A percentile compares a stretch with the other conserved stretches of the same genome.
These are phyloP conservation scores for Lamellibrachia luymesi DNA, from an alignment of 1,140 invertebrate species.

Conservation along the genomic window DNA sequence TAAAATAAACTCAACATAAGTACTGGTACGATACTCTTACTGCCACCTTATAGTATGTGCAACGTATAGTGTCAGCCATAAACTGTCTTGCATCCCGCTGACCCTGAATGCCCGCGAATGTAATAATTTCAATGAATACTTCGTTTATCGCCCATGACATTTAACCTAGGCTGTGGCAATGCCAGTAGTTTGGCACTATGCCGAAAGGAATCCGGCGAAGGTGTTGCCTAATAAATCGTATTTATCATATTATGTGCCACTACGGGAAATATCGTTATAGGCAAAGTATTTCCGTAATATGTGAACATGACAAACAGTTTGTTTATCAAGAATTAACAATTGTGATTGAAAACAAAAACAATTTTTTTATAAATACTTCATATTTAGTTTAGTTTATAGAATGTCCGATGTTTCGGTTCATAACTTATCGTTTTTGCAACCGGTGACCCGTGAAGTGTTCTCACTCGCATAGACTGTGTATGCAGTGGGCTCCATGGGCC, in stretches of 20 bases:
- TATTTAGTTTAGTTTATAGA: too few relatives aligned
- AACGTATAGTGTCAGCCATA: neutral
- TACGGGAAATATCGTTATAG: neutral
- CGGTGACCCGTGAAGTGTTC: too few relatives aligned
- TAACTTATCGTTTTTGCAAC: too few relatives aligned
- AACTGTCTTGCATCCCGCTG: neutral
- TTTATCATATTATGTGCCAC: neutral
- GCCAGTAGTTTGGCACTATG: neutral
- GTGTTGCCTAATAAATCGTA: neutral
- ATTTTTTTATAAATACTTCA: too few relatives aligned
- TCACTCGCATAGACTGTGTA: too few relatives aligned
- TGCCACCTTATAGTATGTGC: neutral
- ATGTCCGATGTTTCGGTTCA: too few relatives aligned
- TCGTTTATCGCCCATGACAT: conserved; percentile 4
- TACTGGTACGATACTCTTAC: neutral
- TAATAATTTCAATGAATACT: neutral
- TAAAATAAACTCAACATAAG: neutral
- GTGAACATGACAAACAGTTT: neutral
- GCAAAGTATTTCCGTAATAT: neutral
- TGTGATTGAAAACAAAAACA: too few relatives aligned
- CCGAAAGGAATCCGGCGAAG: too few relatives aligned
- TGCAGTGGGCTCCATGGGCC: too few relatives aligned
- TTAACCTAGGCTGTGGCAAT: neutral
- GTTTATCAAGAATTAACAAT: too few relatives aligned
- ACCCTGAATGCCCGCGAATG: neutral